Evolutionary conservation across 1,140 invertebrate genomes (phyloP).

Genomic region (Drosophila repleta): DNA sequence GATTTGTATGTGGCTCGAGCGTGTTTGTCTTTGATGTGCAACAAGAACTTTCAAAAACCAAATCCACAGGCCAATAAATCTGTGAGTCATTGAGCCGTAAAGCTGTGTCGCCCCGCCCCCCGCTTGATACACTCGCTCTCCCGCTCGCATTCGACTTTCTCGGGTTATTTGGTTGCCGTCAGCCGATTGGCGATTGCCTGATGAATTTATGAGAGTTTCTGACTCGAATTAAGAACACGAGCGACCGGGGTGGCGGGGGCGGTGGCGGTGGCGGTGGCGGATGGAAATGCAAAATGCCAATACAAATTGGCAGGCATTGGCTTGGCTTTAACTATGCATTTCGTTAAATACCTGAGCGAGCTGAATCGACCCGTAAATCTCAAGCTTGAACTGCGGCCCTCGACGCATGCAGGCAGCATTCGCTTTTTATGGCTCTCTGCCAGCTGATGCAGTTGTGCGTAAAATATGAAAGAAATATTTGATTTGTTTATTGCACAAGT

Average conservation of each 20-base stretch:
- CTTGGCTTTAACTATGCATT: slow-evolving; percentile 66
- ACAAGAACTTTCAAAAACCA: slow-evolving; percentile 18
- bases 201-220: slow-evolving; percentile 71
- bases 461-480: slow-evolving; percentile 76
- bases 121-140: neutral
- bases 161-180: slow-evolving; percentile 36
- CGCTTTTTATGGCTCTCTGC: slow-evolving; percentile 44
- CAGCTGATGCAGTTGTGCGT: slow-evolving; percentile 69
- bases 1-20: slow-evolving; percentile 10
- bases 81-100: slow-evolving; percentile 63
- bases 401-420: slow-evolving; percentile 57
- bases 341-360: slow-evolving; percentile 47
- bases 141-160: slow-evolving; percentile 11
- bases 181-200: slow-evolving; percentile 46
- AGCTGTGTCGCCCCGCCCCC: slow-evolving; percentile 50
- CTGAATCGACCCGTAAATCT: slow-evolving; percentile 22
- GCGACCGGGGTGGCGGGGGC: neutral
- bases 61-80: slow-evolving; percentile 68
- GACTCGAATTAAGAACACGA: slow-evolving; percentile 11
- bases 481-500: slow-evolving; percentile 77
- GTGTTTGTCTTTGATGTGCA: slow-evolving; percentile 41
- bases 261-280: too few relatives aligned
- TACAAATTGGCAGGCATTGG: slow-evolving; percentile 37
- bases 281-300: slow-evolving; percentile 42
- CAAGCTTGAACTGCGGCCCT: slow-evolving; percentile 1